Base-by-base conservation (phyloP, 2,888 invertebrate species). In the Eupithecia insigniata region DNA sequence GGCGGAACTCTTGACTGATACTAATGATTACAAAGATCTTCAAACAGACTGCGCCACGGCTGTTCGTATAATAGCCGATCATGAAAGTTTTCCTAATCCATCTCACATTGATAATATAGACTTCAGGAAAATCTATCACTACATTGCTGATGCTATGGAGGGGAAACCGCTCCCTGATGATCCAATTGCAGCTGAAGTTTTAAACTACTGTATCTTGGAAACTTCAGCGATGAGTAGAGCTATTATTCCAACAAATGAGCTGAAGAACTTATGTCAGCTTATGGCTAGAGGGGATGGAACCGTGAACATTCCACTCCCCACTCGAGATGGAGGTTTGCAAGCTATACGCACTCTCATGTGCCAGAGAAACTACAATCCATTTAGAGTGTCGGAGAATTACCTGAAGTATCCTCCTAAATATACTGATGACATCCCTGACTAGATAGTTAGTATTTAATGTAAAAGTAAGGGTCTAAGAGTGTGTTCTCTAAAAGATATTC, bases 131-230 rank as follows among this genome's bases (percentile, higher is more conserved):
- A 76, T 92, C 16, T 94, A 94, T 75, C 84, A 87, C 66, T 82
- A 85, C 67, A 74, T 94, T 60, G 92, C 92, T 0, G 89, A 91
- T 80, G 90, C 92, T 5, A 82, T 93, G 79, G 91, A 92, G 77
- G 94, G 93, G 0, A 92, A 92, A 82, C 70, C 86, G 14, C 67
- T 92, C 10, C 72, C 77, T 2, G 78, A 85, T 12, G 85, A 92
- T 70, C 80, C 79, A 36, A 67, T 78, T 2, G 74, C 81, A 0
- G 75, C 81, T 58, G 75, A 85, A 5, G 69, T 90, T 1, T 71
- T 93, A 6, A 85, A 87, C 74, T 89, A 87, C 76, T 90, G 91
- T 81, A 77, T 92, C n/a, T 60, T 89, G 43, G 92, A 93, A 73
- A 87, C 92, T 2, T 90, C 89, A 0, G 78, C 90, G 28, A 81